Base-by-base conservation (phyloP, 1,140 invertebrate species). In the Drosophila busckii region DNA sequence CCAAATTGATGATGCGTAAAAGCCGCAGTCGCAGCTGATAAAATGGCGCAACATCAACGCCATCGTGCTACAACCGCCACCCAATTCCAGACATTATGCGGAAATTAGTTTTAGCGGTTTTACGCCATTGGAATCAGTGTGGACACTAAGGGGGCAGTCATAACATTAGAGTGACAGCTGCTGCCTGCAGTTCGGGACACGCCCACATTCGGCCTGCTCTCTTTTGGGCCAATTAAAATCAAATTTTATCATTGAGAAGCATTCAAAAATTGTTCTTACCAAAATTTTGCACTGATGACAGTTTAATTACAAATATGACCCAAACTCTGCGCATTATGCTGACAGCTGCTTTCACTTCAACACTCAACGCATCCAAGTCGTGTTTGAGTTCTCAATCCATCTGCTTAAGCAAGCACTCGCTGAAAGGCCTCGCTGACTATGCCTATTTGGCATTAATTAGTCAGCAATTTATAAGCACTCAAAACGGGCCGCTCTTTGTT, bases 1-100 rank as follows among this genome's bases (percentile, higher is more conserved):
- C 69, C 69, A 61, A 80, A 82, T 69, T 69, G 75, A 82, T 80
- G 73, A 80, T 75, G 73, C 73, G 75, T 75, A 61, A 80, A 80
- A n/a, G n/a, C n/a, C n/a, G n/a, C n/a, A n/a, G 73, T 75, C 64
- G 60, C 54, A 58, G n/a, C n/a, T n/a, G n/a, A n/a, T n/a, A 61
- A 62, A 66, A 60, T 80, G 68, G 68, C 54, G 73, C 55, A 82
- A 80, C 31, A 23, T 22, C 26, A 25, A 4, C 48, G 10, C 46
- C 34, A 40, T 19, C 19, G 12, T 15, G 6, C 42, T 37, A 1
- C 32, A 25, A n/a, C 16, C 34, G 41, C 52, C 34, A 25, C 35
- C 56, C n/a, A n/a, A n/a, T n/a, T n/a, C n/a, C n/a, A n/a, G n/a
- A n/a, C n/a, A 32, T 42, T 62, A 54, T 66, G 26, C 67, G 73